Evolutionary conservation across 2,888 invertebrate genomes (phyloP), one percentile per base, ranked within the genome.

Genomic region (Sisyra terminalis): DNA sequence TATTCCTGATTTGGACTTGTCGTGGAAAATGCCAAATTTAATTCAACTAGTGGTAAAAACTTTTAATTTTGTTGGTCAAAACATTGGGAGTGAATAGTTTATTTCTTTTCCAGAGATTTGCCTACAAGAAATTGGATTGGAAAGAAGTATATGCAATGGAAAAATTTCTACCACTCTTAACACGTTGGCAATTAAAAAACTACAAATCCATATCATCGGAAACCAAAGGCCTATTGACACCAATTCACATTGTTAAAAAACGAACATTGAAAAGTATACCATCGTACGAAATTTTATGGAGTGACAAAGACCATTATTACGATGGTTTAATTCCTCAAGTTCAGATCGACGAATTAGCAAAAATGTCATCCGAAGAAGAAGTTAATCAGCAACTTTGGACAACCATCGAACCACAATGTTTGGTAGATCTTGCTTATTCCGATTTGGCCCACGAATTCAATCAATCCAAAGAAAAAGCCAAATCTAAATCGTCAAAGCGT

Each of bases 111-210:
- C 54, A 81, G 80, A 73, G 71, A 59, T 69, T 82, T 48, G 73
- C 83, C 61, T 66, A 67, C 0, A 65, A 64, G 45, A 72, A 78
- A 51, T 57, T 87, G 41, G 71, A 71, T 48, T 88, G 88, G 88
- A 70, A 77, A 2, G 75, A 79, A 53, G 67, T 75, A 24, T 86
- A 87, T 56, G 71, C 78, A 31, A 77, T 85, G 48, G 76, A 79
- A 52, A 87, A 86, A 57, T 75, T 84, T 49, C 64, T 86, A 44
- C 83, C 85, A 0, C 56, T 88, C 35, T 56, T 80, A 15, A 83
- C 83, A 0, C 71, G 85, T 50, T 86, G 84, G 84, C 82, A 84
- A 53, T 59, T 81, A 17, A 57, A 70, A 46, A 65, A 71, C 60
- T 51, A 47, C 32, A 44, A 31, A 8, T 42, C 42, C 16, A 7